Percentiles rank a stretch among this genome's conserved stretches.
Evolutionary conservation across 2,797 vertebrate species (phyloP).

Genomic region (Falco biarmicus): DNA sequence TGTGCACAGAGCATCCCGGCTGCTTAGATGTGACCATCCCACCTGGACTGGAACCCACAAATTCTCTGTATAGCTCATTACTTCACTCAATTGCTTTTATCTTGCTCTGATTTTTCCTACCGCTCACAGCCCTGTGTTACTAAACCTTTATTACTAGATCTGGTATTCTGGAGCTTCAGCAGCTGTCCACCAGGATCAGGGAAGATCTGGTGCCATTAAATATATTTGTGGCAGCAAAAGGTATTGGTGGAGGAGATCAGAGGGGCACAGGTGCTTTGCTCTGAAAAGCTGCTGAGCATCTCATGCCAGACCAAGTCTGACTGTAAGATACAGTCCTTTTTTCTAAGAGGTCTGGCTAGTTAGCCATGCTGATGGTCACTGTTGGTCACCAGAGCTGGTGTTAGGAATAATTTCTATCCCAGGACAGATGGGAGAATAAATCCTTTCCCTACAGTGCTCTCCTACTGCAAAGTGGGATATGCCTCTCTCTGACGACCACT

Average conservation of each 20-base stretch:
- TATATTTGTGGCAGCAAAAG: not conserved
- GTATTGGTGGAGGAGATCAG: not conserved
- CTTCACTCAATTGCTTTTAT: not conserved
- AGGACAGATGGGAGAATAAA: constrained; percentile 28
- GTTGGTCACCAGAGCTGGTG: not conserved
- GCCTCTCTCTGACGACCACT: not conserved
- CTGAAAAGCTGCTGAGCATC: not conserved
- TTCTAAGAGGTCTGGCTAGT: not conserved
- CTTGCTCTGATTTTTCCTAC: not conserved
- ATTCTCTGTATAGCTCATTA: not conserved
- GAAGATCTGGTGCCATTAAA: not conserved
- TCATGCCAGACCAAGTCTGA: not conserved
- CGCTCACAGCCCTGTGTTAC: not conserved
- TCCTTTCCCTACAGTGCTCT: not conserved
- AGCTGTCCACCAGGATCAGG: not conserved
- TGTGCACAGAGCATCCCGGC: not conserved
- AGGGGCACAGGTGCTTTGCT: not conserved
- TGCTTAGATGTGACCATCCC: not conserved
- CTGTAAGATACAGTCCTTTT: not conserved
- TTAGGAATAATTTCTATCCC: not conserved
- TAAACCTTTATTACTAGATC: not conserved
- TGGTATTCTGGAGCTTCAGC: not conserved
- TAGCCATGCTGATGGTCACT: not conserved
- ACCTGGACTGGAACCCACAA: not conserved
- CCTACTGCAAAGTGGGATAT: not conserved